phyloP scores from a whole-genome alignment of 2,113 vertebrate species.

The Paracyprichromis sp. region DNA sequence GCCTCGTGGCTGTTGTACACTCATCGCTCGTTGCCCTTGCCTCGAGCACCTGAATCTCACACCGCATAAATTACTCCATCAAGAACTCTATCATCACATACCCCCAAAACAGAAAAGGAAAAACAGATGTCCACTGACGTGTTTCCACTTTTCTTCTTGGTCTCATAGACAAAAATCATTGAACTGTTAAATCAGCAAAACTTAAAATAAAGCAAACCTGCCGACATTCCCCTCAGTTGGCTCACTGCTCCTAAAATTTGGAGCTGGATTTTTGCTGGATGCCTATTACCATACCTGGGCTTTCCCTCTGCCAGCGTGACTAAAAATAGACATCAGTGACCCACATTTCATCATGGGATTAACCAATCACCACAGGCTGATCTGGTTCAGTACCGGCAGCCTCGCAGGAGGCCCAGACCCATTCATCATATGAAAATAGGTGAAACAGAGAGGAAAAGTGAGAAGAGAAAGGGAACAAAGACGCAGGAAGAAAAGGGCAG shows the following conservation, averaged over 20 bases:
- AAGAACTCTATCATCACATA: neutral
- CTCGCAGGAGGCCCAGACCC: neutral
- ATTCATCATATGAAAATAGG: conserved; percentile 31
- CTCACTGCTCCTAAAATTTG: neutral
- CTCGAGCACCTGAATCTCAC: neutral
- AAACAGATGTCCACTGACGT: neutral
- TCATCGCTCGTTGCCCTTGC: neutral
- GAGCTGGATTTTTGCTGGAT: neutral
- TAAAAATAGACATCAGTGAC: conserved; percentile 52
- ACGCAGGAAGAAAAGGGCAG: neutral
- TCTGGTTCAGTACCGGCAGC: conserved; percentile 27
- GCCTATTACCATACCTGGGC: conserved; percentile 16
- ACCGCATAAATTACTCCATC: neutral
- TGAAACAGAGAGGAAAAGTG: neutral
- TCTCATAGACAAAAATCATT: neutral
- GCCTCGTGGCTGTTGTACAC: neutral
- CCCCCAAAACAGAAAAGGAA: neutral
- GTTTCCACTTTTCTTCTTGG: neutral
- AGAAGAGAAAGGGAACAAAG: neutral
- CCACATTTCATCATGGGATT: conserved; percentile 52
- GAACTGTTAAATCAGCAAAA: neutral
- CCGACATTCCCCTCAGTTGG: neutral
- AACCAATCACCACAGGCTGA: conserved; percentile 30
- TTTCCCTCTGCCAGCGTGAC: neutral
- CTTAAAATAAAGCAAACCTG: neutral